These are phyloP conservation scores for Marisa cornuarietis DNA, from an alignment of 1,140 invertebrate genomes.

Conservation along the genomic window DNA sequence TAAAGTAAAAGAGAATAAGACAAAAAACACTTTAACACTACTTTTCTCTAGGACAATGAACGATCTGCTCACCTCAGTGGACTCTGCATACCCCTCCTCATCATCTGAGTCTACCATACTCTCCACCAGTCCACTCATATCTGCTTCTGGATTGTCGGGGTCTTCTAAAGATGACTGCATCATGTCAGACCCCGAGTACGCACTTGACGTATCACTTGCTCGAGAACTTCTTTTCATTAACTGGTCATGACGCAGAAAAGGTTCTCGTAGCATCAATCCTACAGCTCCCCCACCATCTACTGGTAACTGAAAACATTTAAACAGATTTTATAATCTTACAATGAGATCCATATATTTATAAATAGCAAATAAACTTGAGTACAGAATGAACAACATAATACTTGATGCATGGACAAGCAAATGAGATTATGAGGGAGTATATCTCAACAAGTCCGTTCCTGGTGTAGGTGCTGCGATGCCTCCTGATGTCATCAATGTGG, in stretches of 20 bases:
- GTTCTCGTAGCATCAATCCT: conserved; percentile 8
- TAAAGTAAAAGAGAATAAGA: too few relatives aligned
- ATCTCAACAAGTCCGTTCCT: too few relatives aligned
- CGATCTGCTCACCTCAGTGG: conserved; percentile 75
- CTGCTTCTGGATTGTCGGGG: conserved; percentile 82
- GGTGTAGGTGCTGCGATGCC: background rate
- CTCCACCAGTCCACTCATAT: conserved; percentile 87
- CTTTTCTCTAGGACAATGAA: background rate
- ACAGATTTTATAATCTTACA: too few relatives aligned
- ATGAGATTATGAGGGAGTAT: too few relatives aligned
- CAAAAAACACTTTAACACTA: too few relatives aligned
- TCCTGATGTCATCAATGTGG: background rate
- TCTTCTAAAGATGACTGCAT: conserved; percentile 78
- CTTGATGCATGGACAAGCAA: too few relatives aligned
- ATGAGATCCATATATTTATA: too few relatives aligned
- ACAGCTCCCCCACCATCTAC: conserved; percentile 32
- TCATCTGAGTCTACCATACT: conserved; percentile 87
- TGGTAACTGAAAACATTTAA: conserved; percentile 32
- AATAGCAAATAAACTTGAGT: too few relatives aligned
- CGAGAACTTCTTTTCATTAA: conserved; percentile 79
- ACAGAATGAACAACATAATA: too few relatives aligned
- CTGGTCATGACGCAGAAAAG: conserved; percentile 18
- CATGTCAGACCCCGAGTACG: conserved; percentile 92
- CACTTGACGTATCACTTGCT: conserved; percentile 93
- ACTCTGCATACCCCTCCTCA: conserved; percentile 84